Evolutionary conservation across 2,888 invertebrate genomes (phyloP).

Genomic region (Lasioglossum calceatum): DNA sequence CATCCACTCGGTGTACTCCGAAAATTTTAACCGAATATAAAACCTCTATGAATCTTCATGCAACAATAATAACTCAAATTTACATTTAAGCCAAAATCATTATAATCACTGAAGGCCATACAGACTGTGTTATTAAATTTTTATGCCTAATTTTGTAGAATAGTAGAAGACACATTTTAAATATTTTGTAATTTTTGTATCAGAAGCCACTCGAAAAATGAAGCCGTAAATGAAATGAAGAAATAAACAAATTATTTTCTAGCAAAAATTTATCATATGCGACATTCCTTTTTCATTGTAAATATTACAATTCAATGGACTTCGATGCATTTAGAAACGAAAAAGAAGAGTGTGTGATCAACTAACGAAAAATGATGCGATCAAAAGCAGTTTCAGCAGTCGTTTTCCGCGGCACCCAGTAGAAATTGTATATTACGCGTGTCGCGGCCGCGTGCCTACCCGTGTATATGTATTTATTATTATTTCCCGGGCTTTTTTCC

Average conservation of each 20-base stretch:
- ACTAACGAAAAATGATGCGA: background rate
- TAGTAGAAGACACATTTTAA: too few species aligned
- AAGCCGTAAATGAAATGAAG: too few species aligned
- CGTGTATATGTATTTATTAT: constrained; percentile 56
- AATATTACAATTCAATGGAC: too few species aligned
- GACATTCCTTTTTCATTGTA: too few species aligned
- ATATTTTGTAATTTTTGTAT: too few species aligned
- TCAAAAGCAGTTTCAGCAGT: background rate
- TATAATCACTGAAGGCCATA: too few species aligned
- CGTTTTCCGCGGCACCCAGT: constrained; percentile 9
- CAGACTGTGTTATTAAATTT: too few species aligned
- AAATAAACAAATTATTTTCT: too few species aligned
- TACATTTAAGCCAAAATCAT: background rate
- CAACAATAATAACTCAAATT: background rate
- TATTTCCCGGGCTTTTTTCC: constrained; percentile 37
- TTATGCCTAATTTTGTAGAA: too few species aligned
- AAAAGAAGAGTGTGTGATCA: background rate
- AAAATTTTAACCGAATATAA: background rate
- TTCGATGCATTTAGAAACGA: too few species aligned
- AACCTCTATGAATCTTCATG: background rate
- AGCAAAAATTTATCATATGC: background rate
- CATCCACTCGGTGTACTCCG: background rate
- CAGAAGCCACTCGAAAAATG: too few species aligned
- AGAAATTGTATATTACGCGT: constrained; percentile 39
- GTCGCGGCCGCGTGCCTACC: constrained; percentile 30